Conservation (phyloP, 2,797 vertebrate genomes). For the Galagoides demidoff region DNA sequence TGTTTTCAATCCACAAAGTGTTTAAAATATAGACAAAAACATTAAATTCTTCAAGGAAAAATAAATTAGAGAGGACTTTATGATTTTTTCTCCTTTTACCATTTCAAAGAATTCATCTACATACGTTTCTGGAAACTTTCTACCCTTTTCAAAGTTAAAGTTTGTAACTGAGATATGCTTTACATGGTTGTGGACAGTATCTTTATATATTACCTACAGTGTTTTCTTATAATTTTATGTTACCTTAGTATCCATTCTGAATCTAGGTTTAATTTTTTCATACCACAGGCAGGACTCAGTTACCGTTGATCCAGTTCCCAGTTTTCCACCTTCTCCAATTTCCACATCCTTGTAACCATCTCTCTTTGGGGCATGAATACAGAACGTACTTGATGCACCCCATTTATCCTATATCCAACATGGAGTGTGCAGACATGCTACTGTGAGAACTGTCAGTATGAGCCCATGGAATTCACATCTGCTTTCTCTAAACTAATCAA, state of each 20-base stretch:
- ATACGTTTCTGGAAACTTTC: background rate
- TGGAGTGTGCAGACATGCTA: background rate
- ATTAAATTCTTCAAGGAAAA: conserved; percentile 5
- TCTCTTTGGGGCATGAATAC: background rate
- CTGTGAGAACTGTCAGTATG: background rate
- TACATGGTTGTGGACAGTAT: background rate
- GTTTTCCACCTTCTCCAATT: background rate
- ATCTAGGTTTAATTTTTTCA: background rate
- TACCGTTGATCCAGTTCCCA: background rate
- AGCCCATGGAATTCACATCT: background rate
- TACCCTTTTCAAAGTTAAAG: conserved; percentile 2
- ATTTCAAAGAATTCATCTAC: background rate
- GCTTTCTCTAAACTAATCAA: background rate
- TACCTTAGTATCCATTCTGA: background rate
- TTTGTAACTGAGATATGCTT: background rate
- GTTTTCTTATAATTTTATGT: background rate
- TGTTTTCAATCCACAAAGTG: background rate
- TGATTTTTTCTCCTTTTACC: background rate
- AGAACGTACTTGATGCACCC: background rate
- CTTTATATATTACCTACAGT: background rate
- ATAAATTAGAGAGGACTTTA: background rate
- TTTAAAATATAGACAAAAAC: background rate
- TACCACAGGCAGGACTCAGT: background rate
- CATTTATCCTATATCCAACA: background rate
- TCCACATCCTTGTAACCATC: background rate